Evolutionary conservation across 1,140 invertebrate species (phyloP).

Genomic region (Gryon sp.): DNA sequence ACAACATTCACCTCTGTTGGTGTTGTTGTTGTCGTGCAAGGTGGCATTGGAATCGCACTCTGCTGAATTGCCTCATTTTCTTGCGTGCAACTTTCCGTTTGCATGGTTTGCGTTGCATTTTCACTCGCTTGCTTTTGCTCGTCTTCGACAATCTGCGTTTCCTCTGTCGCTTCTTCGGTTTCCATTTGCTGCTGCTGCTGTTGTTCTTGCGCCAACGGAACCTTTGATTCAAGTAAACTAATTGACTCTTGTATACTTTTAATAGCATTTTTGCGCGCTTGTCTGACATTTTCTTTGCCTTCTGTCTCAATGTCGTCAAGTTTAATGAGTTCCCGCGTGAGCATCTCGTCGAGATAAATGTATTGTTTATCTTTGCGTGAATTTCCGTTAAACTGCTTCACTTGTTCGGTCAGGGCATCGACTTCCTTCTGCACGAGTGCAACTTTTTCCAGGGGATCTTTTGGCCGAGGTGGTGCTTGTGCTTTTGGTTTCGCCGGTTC

Average conservation of each 20-base stretch:
- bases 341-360: conserved; percentile 95
- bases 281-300: conserved; percentile 92
- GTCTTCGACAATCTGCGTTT: too few species aligned
- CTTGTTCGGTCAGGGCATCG: conserved; percentile 86
- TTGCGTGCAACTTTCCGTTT: conserved; percentile 26
- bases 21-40: conserved; percentile 32
- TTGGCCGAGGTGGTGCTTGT: conserved; percentile 78
- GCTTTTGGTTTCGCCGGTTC: conserved; percentile 70
- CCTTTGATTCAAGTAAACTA: conserved; percentile 87
- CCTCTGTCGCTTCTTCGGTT: too few species aligned
- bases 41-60: conserved; percentile 53
- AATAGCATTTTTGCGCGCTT: conserved; percentile 91
- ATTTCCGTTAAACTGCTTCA: conserved; percentile 87
- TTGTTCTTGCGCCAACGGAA: conserved; percentile 67
- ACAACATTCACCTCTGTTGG: conserved; percentile 6
- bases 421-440: conserved; percentile 90
- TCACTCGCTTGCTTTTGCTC: neutral
- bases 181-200: conserved; percentile 55
- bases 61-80: neutral
- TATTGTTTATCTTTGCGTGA: conserved; percentile 90
- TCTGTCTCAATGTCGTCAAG: conserved; percentile 95
- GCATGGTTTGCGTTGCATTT: conserved; percentile 12
- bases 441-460: conserved; percentile 88
- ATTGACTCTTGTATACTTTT: conserved; percentile 93
- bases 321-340: conserved; percentile 94